Conservation (phyloP, 2,888 invertebrate species). For the Xylocampa areola region DNA sequence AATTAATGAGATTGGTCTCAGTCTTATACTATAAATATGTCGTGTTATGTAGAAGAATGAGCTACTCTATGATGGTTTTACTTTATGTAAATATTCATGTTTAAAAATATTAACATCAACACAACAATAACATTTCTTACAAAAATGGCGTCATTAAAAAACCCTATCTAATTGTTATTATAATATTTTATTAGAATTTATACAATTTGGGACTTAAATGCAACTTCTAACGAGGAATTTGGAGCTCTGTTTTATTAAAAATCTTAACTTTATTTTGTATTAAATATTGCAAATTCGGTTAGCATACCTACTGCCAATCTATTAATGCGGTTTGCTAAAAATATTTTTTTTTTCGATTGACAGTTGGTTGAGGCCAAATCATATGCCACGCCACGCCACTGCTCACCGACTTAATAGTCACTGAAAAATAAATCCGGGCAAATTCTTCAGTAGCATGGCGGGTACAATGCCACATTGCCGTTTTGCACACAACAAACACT, state of each 20-base stretch:
- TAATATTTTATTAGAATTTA: slow-evolving; percentile 54
- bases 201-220: slow-evolving; percentile 71
- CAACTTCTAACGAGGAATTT: slow-evolving; percentile 48
- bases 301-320: slow-evolving; percentile 11
- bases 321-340: background rate
- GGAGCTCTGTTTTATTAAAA: slow-evolving; percentile 36
- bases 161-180: slow-evolving; percentile 72
- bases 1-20: slow-evolving; percentile 80
- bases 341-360: slow-evolving; percentile 1
- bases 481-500: slow-evolving; percentile 14
- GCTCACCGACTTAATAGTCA: too few species aligned
- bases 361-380: background rate
- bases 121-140: slow-evolving; percentile 68
- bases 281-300: slow-evolving; percentile 2
- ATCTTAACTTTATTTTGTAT: slow-evolving; percentile 5
- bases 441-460: background rate
- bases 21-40: slow-evolving; percentile 76
- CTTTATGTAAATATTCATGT: slow-evolving; percentile 35
- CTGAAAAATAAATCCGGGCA: too few species aligned
- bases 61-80: slow-evolving; percentile 44
- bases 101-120: slow-evolving; percentile 57
- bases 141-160: slow-evolving; percentile 75
- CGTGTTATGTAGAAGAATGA: slow-evolving; percentile 53
- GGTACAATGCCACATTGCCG: too few species aligned
- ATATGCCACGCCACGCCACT: background rate